Percentiles rank a stretch among this genome's conserved stretches.
These are phyloP conservation scores for Temnothorax ravouxi DNA, from an alignment of 2,888 invertebrate species.

Conservation along the genomic window DNA sequence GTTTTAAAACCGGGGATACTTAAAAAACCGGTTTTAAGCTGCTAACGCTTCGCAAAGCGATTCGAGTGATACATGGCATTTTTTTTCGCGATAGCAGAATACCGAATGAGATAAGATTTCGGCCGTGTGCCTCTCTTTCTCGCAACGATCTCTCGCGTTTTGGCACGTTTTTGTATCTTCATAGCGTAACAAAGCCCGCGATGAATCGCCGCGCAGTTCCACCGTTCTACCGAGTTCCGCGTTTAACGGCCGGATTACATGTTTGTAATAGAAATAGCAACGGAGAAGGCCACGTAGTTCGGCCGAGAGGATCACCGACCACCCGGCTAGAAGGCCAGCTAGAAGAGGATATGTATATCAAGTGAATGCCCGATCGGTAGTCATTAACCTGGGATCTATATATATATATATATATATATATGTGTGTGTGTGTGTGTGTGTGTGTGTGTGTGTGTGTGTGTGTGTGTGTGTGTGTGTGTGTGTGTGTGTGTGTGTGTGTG, in stretches of 20 bases:
- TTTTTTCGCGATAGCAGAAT: conserved; percentile 5
- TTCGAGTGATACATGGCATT: neutral
- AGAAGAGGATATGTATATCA: conserved; percentile 38
- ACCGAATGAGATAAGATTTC: neutral
- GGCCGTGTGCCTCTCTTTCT: neutral
- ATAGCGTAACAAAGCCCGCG: conserved; percentile 18
- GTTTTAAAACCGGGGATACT: neutral
- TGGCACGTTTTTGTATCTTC: conserved; percentile 56
- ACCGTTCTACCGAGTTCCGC: conserved; percentile 31
- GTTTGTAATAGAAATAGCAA: conserved; percentile 67
- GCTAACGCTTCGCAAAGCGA: neutral
- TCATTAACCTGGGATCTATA: conserved; percentile 17
- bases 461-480: too few relatives aligned
- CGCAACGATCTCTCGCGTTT: neutral
- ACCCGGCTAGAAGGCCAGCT: conserved; percentile 31
- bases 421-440: too few relatives aligned
- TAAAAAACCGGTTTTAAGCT: conserved; percentile 10
- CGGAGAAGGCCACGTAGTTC: conserved; percentile 42
- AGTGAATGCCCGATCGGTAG: conserved; percentile 30
- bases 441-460: too few relatives aligned
- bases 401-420: too few relatives aligned
- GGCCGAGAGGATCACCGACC: conserved; percentile 31
- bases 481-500: too few relatives aligned
- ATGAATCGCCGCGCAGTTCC: conserved; percentile 34
- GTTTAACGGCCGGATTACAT: conserved; percentile 34